These are phyloP conservation scores for Cactoblastis cactorum DNA, from an alignment of 2,888 invertebrate species.

Conservation along the genomic window DNA sequence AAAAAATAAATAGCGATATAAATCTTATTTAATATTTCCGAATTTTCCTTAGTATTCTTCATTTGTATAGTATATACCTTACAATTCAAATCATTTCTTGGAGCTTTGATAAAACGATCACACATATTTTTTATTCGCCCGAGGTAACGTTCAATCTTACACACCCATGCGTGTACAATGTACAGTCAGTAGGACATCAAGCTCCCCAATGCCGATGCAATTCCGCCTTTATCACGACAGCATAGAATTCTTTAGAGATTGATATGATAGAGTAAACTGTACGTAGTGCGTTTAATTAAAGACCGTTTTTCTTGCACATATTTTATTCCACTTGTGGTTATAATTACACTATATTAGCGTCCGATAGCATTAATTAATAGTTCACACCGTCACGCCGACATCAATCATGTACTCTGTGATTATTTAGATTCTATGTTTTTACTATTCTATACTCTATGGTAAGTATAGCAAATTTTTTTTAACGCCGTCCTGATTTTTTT, in stretches of 20 bases:
- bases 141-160: not conserved
- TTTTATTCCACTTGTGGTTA: conserved; percentile 26
- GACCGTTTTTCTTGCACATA: conserved; percentile 17
- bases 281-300: not conserved
- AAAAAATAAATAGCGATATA: too few species aligned
- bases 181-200: too few species aligned
- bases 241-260: too few species aligned
- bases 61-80: not conserved
- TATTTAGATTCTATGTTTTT: conserved; percentile 35
- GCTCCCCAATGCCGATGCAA: too few species aligned
- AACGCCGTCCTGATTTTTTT: too few species aligned
- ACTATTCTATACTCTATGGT: too few species aligned
- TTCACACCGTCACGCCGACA: conserved; percentile 46
- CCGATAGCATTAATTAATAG: conserved; percentile 54
- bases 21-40: too few species aligned
- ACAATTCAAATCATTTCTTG: not conserved
- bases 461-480: too few species aligned
- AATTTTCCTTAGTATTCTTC: too few species aligned
- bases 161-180: not conserved
- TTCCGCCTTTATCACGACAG: too few species aligned
- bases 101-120: not conserved
- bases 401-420: conserved; percentile 47
- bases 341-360: conserved; percentile 53
- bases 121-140: not conserved
- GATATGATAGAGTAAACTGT: too few species aligned